These are phyloP conservation scores for Leucophora obtusa DNA, from an alignment of 2,888 invertebrate genomes.

Conservation along the genomic window DNA sequence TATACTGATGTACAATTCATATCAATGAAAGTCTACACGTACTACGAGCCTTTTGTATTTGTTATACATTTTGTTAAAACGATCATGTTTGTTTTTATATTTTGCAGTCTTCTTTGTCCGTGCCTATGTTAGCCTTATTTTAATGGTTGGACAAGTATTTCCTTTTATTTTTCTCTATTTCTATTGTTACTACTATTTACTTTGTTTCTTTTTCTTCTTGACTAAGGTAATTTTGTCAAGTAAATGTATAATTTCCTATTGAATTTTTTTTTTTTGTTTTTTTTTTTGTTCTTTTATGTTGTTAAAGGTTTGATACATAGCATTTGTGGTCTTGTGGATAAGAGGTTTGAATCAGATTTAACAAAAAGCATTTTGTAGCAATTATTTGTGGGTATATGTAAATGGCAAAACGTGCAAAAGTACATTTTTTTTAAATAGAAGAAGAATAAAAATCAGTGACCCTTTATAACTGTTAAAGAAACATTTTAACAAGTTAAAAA, in stretches of 20 bases:
- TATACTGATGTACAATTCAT: not conserved
- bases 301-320: not conserved
- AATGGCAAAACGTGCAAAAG: constrained; percentile 42
- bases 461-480: too few relatives aligned
- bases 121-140: not conserved
- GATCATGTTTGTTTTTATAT: constrained; percentile 15
- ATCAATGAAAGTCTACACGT: constrained; percentile 10
- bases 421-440: not conserved
- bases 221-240: constrained; percentile 49
- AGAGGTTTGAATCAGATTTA: constrained; percentile 36
- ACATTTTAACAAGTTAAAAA: too few relatives aligned
- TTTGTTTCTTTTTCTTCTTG: constrained; percentile 14
- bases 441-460: too few relatives aligned
- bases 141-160: constrained; percentile 22
- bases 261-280: constrained; percentile 17
- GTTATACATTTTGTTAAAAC: constrained; percentile 24
- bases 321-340: constrained; percentile 17
- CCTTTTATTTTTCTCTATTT: not conserved
- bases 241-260: constrained; percentile 53
- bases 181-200: not conserved
- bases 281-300: not conserved
- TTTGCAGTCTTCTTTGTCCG: constrained; percentile 1
- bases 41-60: constrained; percentile 38
- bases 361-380: constrained; percentile 51
- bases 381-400: constrained; percentile 51